Evolutionary conservation across 2,113 vertebrate species (phyloP), one percentile per base, ranked within the genome.

Genomic region (Pelmatolapia mariae): DNA sequence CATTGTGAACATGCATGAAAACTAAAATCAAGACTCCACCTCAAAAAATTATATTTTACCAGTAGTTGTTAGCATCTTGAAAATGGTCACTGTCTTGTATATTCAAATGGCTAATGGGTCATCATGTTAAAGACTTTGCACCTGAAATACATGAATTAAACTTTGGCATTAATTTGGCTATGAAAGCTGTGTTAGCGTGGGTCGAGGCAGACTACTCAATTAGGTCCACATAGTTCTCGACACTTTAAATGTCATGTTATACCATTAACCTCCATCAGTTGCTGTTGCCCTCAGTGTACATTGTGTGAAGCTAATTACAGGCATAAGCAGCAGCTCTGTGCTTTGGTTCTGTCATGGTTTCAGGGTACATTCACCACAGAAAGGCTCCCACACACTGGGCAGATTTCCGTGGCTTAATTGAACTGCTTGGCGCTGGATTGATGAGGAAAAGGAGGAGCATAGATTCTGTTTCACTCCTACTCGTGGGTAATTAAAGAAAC

Each of bases 221-320:
- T 83, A 85, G 31, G n/a, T 76, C n/a, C 33, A 31, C 80, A 36
- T 81, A 52, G 82, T 81, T 81, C 78, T 81, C 50, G 10, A 89
- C 82, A 86, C n/a, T 81, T 79, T 33, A 73, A 88, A 81, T 7
- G 12, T 83, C 81, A 61, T 90, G 89, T 89, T 89, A 24, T 26
- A 84, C 61, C 82, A 93, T 95, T 95, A 94, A 95, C 93, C 94
- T 94, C 82, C 59, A 82, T 93, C 85, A 89, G 57, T 71, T 54
- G 76, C 57, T 80, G 79, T 76, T 92, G 84, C 91, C 93, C 87
- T 84, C 71, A 9, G 26, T 87, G 66, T 83, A 81, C 89, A 82
- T 95, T 93, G 92, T 85, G 92, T 71, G 82, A 83, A 87, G 82
- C 54, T 90, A 88, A 95, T 95, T 94, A 93, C 56, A 91, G 66